phyloP scores from a whole-genome alignment of 2,888 invertebrate genomes.

The Ennomos fuscantarius region DNA sequence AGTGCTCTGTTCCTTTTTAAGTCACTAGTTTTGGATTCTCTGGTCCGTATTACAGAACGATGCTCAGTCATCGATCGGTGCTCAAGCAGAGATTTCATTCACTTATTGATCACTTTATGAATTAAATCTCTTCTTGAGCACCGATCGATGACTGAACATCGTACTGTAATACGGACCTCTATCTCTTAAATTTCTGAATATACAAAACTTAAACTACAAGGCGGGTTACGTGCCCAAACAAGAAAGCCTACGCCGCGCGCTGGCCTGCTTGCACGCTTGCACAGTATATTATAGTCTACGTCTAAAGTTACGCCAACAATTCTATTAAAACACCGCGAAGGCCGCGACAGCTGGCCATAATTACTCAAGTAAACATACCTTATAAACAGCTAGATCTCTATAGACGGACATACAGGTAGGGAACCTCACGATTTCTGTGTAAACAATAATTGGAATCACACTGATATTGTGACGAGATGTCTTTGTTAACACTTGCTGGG shows the following conservation, averaged over 20 bases:
- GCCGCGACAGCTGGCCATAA: constrained; percentile 51
- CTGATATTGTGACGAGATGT: constrained; percentile 13
- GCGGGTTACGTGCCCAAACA: constrained; percentile 15
- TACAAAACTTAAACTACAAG: constrained; percentile 5
- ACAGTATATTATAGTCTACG: background rate
- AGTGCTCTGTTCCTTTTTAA: too few relatives aligned
- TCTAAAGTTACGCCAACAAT: constrained; percentile 55
- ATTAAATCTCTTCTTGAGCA: too few relatives aligned
- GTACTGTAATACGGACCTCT: background rate
- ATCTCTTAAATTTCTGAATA: background rate
- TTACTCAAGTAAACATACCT: constrained; percentile 41
- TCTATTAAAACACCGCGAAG: constrained; percentile 60
- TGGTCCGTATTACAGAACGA: too few relatives aligned
- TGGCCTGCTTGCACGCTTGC: too few relatives aligned
- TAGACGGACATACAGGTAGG: constrained; percentile 24
- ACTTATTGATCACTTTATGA: too few relatives aligned
- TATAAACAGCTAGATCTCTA: constrained; percentile 22
- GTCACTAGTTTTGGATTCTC: too few relatives aligned
- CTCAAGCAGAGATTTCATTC: too few relatives aligned
- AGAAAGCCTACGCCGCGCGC: constrained; percentile 13
- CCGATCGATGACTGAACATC: too few relatives aligned
- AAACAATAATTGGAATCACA: constrained; percentile 29
- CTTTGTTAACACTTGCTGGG: constrained; percentile 11
- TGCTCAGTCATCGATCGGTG: too few relatives aligned
- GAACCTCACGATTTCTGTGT: constrained; percentile 23